Conservation (phyloP, 2,888 invertebrate species). For the Drosophila yooni region DNA sequence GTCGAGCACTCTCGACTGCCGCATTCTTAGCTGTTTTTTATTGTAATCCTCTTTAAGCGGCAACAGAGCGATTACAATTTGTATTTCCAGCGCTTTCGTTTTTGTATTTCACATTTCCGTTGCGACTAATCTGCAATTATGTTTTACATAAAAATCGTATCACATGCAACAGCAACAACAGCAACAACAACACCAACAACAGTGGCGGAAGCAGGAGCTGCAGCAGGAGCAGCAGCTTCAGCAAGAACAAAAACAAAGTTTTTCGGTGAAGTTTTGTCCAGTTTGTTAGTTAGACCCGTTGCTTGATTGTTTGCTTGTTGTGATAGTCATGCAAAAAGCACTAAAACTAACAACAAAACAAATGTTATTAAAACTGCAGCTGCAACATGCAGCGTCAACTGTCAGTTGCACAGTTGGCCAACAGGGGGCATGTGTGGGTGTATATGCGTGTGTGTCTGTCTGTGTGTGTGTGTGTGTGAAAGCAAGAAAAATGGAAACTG, state of each 20-base stretch:
- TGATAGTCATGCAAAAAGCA: slow-evolving; percentile 48
- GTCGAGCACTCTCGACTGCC: neutral
- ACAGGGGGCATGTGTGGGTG: slow-evolving; percentile 26
- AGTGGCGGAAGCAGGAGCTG: neutral
- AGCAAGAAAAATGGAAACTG: slow-evolving; percentile 4
- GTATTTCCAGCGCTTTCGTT: slow-evolving; percentile 34
- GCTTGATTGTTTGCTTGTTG: slow-evolving; percentile 65
- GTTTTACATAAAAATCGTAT: slow-evolving; percentile 78
- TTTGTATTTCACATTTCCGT: slow-evolving; percentile 56
- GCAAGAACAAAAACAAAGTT: slow-evolving; percentile 39
- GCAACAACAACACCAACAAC: slow-evolving; percentile 6
- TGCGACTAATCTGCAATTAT: slow-evolving; percentile 78
- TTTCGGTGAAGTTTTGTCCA: slow-evolving; percentile 36
- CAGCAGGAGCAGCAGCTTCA: slow-evolving; percentile 19
- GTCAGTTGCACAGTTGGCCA: slow-evolving; percentile 30
- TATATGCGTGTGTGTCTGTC: neutral
- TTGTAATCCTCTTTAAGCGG: slow-evolving; percentile 70
- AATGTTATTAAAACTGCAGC: slow-evolving; percentile 33
- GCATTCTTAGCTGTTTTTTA: neutral
- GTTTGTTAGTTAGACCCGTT: slow-evolving; percentile 46
- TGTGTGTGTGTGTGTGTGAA: neutral
- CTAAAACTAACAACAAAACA: slow-evolving; percentile 24
- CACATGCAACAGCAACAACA: slow-evolving; percentile 53
- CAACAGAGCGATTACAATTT: slow-evolving; percentile 65
- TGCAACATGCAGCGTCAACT: slow-evolving; percentile 31